Evolutionary conservation across 1,140 invertebrate species (phyloP).

Genomic region (Drosophila nasuta): DNA sequence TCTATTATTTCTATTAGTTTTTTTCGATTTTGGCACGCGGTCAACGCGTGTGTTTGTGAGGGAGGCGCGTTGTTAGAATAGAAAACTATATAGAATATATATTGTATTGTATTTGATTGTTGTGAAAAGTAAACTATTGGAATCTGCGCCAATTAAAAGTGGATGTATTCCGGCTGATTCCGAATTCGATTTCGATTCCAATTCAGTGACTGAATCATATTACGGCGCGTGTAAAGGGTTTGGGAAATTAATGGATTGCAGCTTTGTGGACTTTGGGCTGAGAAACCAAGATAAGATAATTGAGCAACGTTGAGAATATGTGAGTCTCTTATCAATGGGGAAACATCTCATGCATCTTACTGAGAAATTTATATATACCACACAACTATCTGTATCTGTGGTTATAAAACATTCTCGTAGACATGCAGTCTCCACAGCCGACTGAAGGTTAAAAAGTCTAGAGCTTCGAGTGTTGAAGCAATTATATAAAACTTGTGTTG

Average conservation of each 20-base stretch:
- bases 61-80: neutral
- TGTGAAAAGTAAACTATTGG: neutral
- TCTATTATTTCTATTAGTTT: constrained; percentile 30
- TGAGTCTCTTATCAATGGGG: constrained; percentile 17
- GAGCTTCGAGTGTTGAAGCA: neutral
- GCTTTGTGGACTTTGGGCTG: constrained; percentile 37
- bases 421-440: constrained; percentile 23
- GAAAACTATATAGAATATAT: neutral
- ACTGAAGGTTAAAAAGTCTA: constrained; percentile 6
- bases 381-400: neutral
- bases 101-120: neutral
- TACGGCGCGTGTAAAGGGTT: constrained; percentile 24
- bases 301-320: constrained; percentile 2
- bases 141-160: constrained; percentile 21
- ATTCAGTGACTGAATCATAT: constrained; percentile 28
- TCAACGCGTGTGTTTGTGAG: constrained; percentile 41
- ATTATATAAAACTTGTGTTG: no score
- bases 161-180: constrained; percentile 30
- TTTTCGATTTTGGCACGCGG: constrained; percentile 57
- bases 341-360: constrained; percentile 14
- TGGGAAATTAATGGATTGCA: constrained; percentile 23
- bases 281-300: constrained; percentile 38
- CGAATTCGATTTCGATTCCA: neutral
- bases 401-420: constrained; percentile 19
- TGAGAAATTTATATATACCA: constrained; percentile 1